phyloP scores from a whole-genome alignment of 2,888 invertebrate genomes.

The Eremobia ochroleuca region DNA sequence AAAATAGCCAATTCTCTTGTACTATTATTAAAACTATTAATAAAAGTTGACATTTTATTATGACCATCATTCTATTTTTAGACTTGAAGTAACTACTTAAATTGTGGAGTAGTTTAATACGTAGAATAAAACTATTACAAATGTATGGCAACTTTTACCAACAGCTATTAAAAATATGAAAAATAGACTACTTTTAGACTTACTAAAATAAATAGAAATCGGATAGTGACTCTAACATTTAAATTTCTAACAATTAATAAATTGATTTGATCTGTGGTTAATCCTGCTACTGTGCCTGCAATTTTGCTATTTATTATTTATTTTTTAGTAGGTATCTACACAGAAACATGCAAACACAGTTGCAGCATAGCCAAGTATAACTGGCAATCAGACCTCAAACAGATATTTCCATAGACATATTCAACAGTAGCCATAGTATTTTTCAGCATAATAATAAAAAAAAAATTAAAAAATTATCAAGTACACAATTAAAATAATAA shows the following conservation, averaged over 20 bases:
- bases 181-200: conserved; percentile 1
- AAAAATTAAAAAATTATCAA: background rate
- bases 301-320: conserved; percentile 5
- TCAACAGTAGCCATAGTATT: background rate
- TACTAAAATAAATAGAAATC: background rate
- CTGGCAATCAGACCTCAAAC: background rate
- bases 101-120: conserved; percentile 33
- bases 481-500: conserved; percentile 44
- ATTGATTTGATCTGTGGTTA: background rate
- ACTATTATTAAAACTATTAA: too few species aligned
- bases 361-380: background rate
- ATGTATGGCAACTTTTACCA: conserved; percentile 24
- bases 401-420: background rate
- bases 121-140: conserved; percentile 21
- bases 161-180: conserved; percentile 17
- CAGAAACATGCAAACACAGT: background rate
- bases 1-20: background rate
- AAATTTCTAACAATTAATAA: background rate
- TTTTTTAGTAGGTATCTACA: background rate
- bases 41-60: background rate
- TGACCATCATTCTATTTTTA: conserved; percentile 32
- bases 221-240: background rate
- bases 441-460: background rate
- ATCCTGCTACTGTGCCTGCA: background rate
- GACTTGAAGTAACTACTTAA: conserved; percentile 30